Evolutionary conservation across 2,797 vertebrate genomes (phyloP).

Genomic region (Schizopygopsis malacanthus): DNA sequence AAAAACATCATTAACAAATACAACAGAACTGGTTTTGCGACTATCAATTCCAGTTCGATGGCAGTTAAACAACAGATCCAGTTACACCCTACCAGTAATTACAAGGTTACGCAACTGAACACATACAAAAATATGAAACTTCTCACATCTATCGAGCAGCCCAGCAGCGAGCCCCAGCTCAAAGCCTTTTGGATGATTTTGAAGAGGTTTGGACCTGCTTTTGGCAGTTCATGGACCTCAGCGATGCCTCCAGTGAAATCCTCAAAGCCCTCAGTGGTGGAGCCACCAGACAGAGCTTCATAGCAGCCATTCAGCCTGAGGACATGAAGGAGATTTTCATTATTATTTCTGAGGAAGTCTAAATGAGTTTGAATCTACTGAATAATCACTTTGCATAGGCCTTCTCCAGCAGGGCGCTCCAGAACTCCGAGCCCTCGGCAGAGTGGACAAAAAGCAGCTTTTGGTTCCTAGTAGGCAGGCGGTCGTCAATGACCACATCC

Average conservation of each 20-base stretch:
- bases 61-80: neutral
- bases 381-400: conserved; percentile 86
- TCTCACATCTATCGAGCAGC: conserved; percentile 88
- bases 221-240: conserved; percentile 82
- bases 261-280: conserved; percentile 90
- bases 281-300: conserved; percentile 87
- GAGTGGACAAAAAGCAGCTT: conserved; percentile 85
- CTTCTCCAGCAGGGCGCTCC: conserved; percentile 85
- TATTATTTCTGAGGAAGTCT: neutral
- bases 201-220: conserved; percentile 81
- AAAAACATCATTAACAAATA: neutral
- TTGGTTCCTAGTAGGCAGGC: conserved; percentile 80
- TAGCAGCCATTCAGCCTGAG: conserved; percentile 90
- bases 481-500: conserved; percentile 84
- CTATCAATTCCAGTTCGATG: neutral
- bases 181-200: conserved; percentile 87
- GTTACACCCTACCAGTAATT: neutral
- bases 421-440: conserved; percentile 79
- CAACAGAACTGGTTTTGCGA: neutral
- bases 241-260: conserved; percentile 93
- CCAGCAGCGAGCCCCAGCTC: conserved; percentile 86
- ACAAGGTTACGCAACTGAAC: neutral
- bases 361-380: neutral
- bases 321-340: neutral
- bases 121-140: neutral